Conservation (phyloP, 2,888 invertebrate genomes). For the Drosophila atroscutellata region DNA sequence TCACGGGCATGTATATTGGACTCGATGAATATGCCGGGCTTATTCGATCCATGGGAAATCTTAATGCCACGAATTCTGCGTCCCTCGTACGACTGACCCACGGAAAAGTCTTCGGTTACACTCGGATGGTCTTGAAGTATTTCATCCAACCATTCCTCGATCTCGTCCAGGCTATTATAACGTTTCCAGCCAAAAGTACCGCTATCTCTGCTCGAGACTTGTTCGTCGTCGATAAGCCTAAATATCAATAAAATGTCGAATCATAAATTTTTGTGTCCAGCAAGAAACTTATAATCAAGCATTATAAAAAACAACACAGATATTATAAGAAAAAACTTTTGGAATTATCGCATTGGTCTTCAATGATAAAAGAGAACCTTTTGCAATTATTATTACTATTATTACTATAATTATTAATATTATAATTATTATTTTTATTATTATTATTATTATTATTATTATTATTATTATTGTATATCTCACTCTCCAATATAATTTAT, state of each 20-base stretch:
- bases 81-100: slow-evolving; percentile 87
- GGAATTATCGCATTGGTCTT: too few relatives aligned
- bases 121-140: slow-evolving; percentile 85
- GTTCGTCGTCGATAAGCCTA: slow-evolving; percentile 86
- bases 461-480: neutral
- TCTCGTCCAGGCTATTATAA: slow-evolving; percentile 87
- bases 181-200: slow-evolving; percentile 86
- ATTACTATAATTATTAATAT: too few relatives aligned
- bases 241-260: slow-evolving; percentile 75
- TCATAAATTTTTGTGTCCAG: slow-evolving; percentile 32
- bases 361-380: accelerated
- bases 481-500: neutral
- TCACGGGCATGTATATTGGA: slow-evolving; percentile 89
- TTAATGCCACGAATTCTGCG: slow-evolving; percentile 87
- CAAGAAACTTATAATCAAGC: slow-evolving; percentile 22
- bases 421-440: too few relatives aligned
- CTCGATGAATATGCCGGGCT: slow-evolving; percentile 88
- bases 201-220: slow-evolving; percentile 58
- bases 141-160: slow-evolving; percentile 87
- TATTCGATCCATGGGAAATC: slow-evolving; percentile 83
- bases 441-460: too few relatives aligned
- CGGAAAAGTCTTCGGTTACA: slow-evolving; percentile 66
- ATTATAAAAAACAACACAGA: neutral
- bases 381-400: too few relatives aligned
- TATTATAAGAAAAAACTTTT: neutral